phyloP scores from a whole-genome alignment of 1,140 invertebrate genomes.

The Nebria ingens region DNA sequence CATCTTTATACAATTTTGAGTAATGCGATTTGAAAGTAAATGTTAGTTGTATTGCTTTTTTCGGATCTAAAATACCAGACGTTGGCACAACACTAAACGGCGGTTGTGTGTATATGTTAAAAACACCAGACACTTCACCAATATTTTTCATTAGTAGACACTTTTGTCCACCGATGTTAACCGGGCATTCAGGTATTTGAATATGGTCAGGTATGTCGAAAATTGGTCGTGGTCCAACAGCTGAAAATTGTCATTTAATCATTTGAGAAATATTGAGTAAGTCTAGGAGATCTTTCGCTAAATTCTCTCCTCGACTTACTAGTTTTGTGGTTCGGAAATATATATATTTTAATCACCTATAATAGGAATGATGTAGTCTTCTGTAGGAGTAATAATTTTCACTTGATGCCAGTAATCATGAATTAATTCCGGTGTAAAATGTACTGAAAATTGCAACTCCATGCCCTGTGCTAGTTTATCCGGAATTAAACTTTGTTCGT shows the following conservation, averaged over 20 bases:
- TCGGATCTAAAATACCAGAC: conserved; percentile 29
- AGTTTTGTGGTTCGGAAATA: background rate
- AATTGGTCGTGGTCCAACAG: conserved; percentile 34
- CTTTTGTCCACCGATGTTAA: conserved; percentile 33
- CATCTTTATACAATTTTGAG: conserved; percentile 22
- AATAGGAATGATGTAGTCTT: conserved; percentile 27
- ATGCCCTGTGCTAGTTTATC: conserved; percentile 36
- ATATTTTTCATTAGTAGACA: conserved; percentile 34
- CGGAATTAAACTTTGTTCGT: conserved; percentile 22
- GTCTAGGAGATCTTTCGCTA: background rate
- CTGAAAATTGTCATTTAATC: conserved; percentile 21
- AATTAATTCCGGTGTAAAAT: conserved; percentile 29
- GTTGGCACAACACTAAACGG: conserved; percentile 32
- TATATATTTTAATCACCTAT: conserved; percentile 24
- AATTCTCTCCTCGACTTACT: no score
- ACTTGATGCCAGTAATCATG: conserved; percentile 32
- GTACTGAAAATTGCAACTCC: conserved; percentile 26
- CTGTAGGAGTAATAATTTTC: conserved; percentile 27
- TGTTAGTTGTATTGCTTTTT: conserved; percentile 28
- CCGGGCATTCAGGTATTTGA: conserved; percentile 30
- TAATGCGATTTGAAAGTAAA: conserved; percentile 26
- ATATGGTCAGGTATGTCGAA: conserved; percentile 39
- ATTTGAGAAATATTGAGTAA: no score
- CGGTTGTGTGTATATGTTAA: conserved; percentile 26
- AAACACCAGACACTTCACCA: conserved; percentile 29